phyloP scores from a whole-genome alignment of 2,888 invertebrate genomes.

The Cheilosia soror region DNA sequence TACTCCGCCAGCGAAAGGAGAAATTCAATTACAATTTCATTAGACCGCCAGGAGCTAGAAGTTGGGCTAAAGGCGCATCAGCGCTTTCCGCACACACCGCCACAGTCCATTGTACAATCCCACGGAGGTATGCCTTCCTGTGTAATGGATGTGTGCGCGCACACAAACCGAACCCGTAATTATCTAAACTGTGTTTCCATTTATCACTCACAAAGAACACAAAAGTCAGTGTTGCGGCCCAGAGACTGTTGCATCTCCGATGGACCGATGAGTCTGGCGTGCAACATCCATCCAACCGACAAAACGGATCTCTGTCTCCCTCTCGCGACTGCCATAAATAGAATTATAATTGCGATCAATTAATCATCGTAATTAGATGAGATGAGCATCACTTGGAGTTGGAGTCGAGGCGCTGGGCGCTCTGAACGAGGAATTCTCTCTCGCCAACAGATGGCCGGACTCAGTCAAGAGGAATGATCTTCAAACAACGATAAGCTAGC shows the following conservation, averaged over 20 bases:
- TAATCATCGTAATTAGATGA: conserved; percentile 80
- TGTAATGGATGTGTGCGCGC: conserved; percentile 56
- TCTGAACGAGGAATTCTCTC: conserved; percentile 18
- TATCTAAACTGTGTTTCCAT: conserved; percentile 76
- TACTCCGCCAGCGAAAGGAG: conserved; percentile 46
- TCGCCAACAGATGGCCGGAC: conserved; percentile 49
- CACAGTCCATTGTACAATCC: background rate
- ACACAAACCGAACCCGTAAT: conserved; percentile 75
- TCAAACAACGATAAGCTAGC: conserved; percentile 74
- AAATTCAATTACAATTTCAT: conserved; percentile 76
- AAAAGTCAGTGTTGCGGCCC: conserved; percentile 43
- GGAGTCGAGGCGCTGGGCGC: conserved; percentile 15
- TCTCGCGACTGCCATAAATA: conserved; percentile 78
- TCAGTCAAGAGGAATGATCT: conserved; percentile 75
- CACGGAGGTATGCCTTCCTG: conserved; percentile 18
- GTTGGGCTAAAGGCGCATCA: conserved; percentile 13
- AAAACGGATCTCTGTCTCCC: conserved; percentile 58
- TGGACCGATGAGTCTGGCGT: background rate
- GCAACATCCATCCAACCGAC: conserved; percentile 35
- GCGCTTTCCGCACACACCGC: conserved; percentile 18
- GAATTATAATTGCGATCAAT: conserved; percentile 80
- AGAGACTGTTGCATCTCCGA: background rate
- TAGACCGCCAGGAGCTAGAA: conserved; percentile 73
- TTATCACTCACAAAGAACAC: conserved; percentile 70
- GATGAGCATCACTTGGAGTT: conserved; percentile 64